phyloP scores from a whole-genome alignment of 2,888 invertebrate species.

The Brachypalpus laphriformis region DNA sequence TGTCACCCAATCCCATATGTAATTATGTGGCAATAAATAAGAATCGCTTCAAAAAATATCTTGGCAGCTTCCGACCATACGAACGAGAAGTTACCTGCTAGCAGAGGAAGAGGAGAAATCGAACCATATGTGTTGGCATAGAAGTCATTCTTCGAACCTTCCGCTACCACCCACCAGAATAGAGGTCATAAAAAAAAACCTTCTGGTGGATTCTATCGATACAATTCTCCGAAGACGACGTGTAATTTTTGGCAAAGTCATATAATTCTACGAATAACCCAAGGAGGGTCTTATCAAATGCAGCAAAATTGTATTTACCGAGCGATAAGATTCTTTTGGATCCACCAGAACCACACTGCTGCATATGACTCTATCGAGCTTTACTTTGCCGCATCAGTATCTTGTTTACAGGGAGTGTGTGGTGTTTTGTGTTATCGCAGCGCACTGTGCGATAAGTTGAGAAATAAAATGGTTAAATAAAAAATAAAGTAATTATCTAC shows the following conservation, averaged over 20 bases:
- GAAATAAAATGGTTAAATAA: constrained; percentile 38
- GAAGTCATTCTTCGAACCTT: constrained; percentile 12
- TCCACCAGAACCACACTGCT: constrained; percentile 36
- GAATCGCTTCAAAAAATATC: constrained; percentile 38
- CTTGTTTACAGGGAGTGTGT: constrained; percentile 49
- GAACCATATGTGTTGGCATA: constrained; percentile 23
- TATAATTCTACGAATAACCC: constrained; percentile 33
- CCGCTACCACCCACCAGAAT: constrained; percentile 13
- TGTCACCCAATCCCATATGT: constrained; percentile 71
- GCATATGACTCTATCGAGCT: constrained; percentile 62
- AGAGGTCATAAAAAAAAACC: constrained; percentile 40
- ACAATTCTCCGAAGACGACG: constrained; percentile 18
- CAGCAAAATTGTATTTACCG: constrained; percentile 70
- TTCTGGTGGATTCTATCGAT: constrained; percentile 27
- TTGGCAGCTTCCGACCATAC: constrained; percentile 54
- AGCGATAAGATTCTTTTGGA: constrained; percentile 60
- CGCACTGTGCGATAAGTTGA: constrained; percentile 31
- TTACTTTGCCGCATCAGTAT: constrained; percentile 66
- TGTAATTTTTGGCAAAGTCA: constrained; percentile 61
- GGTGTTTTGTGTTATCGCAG: constrained; percentile 38
- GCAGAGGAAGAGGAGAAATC: not conserved
- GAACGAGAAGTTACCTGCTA: constrained; percentile 43
- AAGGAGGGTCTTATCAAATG: constrained; percentile 59
- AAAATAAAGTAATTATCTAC: constrained; percentile 29
- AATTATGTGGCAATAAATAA: constrained; percentile 71